phyloP scores from a whole-genome alignment of 2,888 invertebrate genomes.

The Margaritifera margaritifera region DNA sequence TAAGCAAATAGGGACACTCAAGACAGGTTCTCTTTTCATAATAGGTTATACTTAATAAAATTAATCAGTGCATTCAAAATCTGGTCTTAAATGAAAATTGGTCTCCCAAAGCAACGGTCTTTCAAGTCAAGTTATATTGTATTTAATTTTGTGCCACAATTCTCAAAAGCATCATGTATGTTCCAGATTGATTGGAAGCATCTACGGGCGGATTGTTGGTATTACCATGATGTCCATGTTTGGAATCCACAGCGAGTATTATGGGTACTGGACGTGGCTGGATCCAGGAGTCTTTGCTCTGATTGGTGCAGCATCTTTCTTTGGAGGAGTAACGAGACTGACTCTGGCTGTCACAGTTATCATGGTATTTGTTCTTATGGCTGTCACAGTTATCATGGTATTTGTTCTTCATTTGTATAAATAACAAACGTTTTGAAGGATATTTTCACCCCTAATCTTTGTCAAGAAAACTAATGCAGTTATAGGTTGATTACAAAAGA shows the following conservation, averaged over 20 bases:
- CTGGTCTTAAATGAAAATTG: too few relatives aligned
- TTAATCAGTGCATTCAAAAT: too few relatives aligned
- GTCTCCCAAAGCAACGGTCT: too few relatives aligned
- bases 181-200: constrained; percentile 70
- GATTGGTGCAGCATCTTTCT: constrained; percentile 74
- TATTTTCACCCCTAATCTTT: neutral
- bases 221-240: constrained; percentile 67
- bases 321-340: constrained; percentile 74
- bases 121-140: too few relatives aligned
- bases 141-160: neutral
- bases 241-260: constrained; percentile 60
- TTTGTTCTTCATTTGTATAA: neutral
- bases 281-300: constrained; percentile 74
- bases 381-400: too few relatives aligned
- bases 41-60: too few relatives aligned
- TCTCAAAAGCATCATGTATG: neutral
- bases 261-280: constrained; percentile 73
- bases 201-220: constrained; percentile 73
- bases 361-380: constrained; percentile 62
- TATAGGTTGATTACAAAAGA: neutral
- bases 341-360: constrained; percentile 73
- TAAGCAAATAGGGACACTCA: too few relatives aligned
- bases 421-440: too few relatives aligned
- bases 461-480: neutral
- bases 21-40: too few relatives aligned